These are phyloP conservation scores for Agrypnus murinus DNA, from an alignment of 2,888 invertebrate genomes.

Conservation along the genomic window DNA sequence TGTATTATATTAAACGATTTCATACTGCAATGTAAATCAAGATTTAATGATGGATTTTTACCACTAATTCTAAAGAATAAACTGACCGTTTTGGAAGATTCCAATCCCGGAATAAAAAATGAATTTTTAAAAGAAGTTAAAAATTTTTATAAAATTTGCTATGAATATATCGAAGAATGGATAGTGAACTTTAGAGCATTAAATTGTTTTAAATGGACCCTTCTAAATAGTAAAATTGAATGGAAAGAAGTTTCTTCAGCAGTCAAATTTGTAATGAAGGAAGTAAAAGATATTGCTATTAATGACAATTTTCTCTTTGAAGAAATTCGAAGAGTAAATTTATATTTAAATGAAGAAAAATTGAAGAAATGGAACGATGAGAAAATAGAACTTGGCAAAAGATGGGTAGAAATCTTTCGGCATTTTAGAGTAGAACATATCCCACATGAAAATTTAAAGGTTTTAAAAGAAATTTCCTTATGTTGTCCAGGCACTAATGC, in stretches of 20 bases:
- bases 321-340: slow-evolving; percentile 10
- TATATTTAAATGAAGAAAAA: slow-evolving; percentile 12
- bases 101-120: slow-evolving; percentile 41
- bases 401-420: slow-evolving; percentile 3
- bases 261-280: slow-evolving; percentile 20
- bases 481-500: slow-evolving; percentile 55
- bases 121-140: slow-evolving; percentile 43
- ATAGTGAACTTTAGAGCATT: slow-evolving; percentile 28
- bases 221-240: no score
- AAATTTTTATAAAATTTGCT: slow-evolving; percentile 43
- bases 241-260: no score
- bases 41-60: slow-evolving; percentile 60
- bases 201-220: no score
- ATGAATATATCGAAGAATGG: slow-evolving; percentile 44
- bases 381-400: no score
- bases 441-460: slow-evolving; percentile 55
- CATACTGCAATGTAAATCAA: no score
- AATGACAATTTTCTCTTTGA: slow-evolving; percentile 19
- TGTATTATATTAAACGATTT: no score
- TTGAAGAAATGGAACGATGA: no score
- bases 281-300: slow-evolving; percentile 13
- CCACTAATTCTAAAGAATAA: slow-evolving; percentile 75
- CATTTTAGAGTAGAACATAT: slow-evolving; percentile 50
- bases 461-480: slow-evolving; percentile 55
- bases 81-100: slow-evolving; percentile 71